These are phyloP conservation scores for Cyprinodon diabolis DNA, from an alignment of 2,797 vertebrate species.

Conservation along the genomic window DNA sequence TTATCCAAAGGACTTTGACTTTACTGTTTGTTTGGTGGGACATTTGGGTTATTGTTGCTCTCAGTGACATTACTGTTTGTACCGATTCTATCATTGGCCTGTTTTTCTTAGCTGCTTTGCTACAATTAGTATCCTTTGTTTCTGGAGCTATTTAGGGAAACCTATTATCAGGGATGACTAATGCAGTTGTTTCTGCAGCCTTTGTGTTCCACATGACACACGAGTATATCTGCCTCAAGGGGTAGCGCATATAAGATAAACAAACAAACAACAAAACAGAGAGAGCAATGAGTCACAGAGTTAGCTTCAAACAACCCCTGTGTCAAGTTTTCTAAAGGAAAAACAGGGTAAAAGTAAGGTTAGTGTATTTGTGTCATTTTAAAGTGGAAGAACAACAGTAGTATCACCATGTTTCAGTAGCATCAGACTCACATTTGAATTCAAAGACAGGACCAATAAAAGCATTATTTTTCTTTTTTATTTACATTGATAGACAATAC, in stretches of 20 bases:
- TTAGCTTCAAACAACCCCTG: slow-evolving; percentile 2
- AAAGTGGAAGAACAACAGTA: not conserved
- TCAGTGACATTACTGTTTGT: not conserved
- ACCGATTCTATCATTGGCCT: not conserved
- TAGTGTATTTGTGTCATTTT: not conserved
- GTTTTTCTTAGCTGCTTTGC: slow-evolving; percentile 2
- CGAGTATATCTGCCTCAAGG: slow-evolving; percentile 2
- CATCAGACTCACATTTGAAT: no score
- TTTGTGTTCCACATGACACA: slow-evolving; percentile 22
- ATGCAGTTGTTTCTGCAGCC: slow-evolving; percentile 35
- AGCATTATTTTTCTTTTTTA: no score
- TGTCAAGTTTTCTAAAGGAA: slow-evolving; percentile 4
- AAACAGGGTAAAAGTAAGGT: not conserved
- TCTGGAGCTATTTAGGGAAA: slow-evolving; percentile 27
- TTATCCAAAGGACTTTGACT: not conserved
- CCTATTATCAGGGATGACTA: slow-evolving; percentile 38
- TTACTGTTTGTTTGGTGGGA: not conserved
- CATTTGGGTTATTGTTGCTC: slow-evolving; percentile 3
- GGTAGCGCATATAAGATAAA: slow-evolving; percentile 5
- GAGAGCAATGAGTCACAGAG: slow-evolving; percentile 4
- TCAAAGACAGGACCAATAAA: no score
- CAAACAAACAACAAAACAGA: slow-evolving; percentile 10
- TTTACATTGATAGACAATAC: no score
- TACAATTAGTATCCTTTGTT: slow-evolving; percentile 19
- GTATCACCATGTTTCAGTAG: no score